phyloP scores from a whole-genome alignment of 2,113 vertebrate genomes.

The Acrocephalus arundinaceus region DNA sequence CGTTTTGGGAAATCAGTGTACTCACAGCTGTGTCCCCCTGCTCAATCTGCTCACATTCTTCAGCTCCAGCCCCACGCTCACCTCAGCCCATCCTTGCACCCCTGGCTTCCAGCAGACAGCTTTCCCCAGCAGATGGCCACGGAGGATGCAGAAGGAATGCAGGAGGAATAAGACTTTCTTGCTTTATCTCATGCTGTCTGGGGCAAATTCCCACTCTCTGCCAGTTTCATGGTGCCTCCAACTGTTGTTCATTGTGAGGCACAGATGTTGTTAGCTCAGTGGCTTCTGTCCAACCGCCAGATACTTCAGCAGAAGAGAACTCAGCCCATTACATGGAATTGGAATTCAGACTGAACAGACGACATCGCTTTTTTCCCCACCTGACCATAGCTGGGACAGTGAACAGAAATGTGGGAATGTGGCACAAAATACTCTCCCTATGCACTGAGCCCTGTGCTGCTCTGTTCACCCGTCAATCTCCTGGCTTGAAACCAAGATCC shows the following conservation, averaged over 20 bases:
- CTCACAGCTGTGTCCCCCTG: neutral
- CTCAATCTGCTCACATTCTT: neutral
- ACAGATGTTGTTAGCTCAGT: neutral
- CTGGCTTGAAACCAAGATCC: neutral
- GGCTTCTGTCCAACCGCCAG: neutral
- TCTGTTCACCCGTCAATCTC: neutral
- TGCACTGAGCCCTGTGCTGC: neutral
- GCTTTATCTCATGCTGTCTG: neutral
- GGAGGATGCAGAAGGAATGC: neutral
- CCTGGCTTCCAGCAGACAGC: neutral
- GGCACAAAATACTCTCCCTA: neutral
- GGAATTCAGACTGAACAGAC: neutral
- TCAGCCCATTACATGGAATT: neutral
- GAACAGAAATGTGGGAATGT: neutral
- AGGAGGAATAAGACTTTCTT: neutral
- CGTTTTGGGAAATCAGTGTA: neutral
- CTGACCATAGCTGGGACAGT: neutral
- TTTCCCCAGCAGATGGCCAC: neutral
- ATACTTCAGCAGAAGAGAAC: neutral
- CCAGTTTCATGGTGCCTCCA: neutral
- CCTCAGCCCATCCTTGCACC: neutral
- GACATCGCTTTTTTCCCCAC: fast-evolving
- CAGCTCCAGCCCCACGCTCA: neutral
- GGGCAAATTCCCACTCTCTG: neutral
- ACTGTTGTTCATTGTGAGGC: neutral